Conservation (phyloP, 2,113 vertebrate species). For the Urocolius indicus region DNA sequence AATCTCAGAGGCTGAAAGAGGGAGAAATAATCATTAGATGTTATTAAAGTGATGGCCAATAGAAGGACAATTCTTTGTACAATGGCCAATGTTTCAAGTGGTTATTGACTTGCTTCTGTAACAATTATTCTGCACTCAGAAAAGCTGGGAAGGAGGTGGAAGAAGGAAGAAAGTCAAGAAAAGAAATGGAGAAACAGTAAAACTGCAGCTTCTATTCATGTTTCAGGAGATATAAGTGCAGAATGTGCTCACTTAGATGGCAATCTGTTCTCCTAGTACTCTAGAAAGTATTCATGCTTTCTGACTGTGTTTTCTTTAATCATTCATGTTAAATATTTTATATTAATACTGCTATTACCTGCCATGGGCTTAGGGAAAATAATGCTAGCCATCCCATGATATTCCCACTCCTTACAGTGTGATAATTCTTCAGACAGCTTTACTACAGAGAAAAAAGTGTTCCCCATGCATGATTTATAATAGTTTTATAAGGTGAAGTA, state of each 20-base stretch:
- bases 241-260: background rate
- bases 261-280: background rate
- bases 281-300: background rate
- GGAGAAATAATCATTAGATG: conserved; percentile 68
- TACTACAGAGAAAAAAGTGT: background rate
- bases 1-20: conserved; percentile 48
- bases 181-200: background rate
- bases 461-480: conserved; percentile 75
- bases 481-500: conserved; percentile 74
- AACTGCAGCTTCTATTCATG: background rate
- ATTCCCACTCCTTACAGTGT: background rate
- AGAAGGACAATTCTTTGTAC: conserved; percentile 57
- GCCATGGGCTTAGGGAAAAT: background rate
- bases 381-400: background rate
- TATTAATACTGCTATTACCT: conserved; percentile 41
- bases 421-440: conserved; percentile 51
- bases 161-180: background rate
- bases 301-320: conserved; percentile 49
- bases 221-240: background rate
- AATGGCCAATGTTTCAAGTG: conserved; percentile 66
- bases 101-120: conserved; percentile 74
- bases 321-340: conserved; percentile 48
- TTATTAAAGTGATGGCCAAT: conserved; percentile 67
- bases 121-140: conserved; percentile 52
- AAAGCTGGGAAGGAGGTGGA: background rate